phyloP scores from a whole-genome alignment of 2,113 vertebrate species.

The Strix uralensis region DNA sequence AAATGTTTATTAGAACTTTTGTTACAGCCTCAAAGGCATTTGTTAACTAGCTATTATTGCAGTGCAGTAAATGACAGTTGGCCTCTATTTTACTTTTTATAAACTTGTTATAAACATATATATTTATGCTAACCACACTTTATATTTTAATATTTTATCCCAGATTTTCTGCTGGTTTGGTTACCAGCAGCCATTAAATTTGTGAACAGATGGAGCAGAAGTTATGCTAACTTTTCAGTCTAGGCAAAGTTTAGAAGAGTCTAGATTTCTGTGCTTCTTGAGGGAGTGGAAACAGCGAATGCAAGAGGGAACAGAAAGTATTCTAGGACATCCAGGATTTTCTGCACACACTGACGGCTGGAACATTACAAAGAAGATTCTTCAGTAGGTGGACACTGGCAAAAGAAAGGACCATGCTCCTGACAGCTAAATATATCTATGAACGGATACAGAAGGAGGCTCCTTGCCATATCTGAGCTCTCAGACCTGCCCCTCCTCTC shows the following conservation, averaged over 20 bases:
- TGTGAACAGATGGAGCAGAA: background rate
- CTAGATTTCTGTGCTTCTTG: background rate
- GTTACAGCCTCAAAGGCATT: slow-evolving; percentile 18
- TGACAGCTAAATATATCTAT: background rate
- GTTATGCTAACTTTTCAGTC: background rate
- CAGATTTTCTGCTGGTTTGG: background rate
- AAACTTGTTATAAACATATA: background rate
- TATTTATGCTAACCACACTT: background rate
- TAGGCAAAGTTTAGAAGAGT: background rate
- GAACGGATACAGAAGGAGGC: background rate
- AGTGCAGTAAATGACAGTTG: background rate
- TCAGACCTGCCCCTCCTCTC: background rate
- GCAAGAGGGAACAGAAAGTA: background rate
- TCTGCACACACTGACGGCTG: background rate
- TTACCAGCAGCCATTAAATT: background rate
- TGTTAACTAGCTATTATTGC: slow-evolving; percentile 27
- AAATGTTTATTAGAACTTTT: slow-evolving; percentile 60
- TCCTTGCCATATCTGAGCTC: background rate
- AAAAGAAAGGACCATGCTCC: background rate
- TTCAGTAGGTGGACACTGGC: background rate
- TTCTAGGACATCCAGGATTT: background rate
- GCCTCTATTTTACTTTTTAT: slow-evolving; percentile 3
- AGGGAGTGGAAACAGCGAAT: background rate
- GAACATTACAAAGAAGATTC: background rate
- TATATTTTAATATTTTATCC: slow-evolving; percentile 23